phyloP scores from a whole-genome alignment of 2,797 vertebrate genomes.

The Coregonus suidteri region DNA sequence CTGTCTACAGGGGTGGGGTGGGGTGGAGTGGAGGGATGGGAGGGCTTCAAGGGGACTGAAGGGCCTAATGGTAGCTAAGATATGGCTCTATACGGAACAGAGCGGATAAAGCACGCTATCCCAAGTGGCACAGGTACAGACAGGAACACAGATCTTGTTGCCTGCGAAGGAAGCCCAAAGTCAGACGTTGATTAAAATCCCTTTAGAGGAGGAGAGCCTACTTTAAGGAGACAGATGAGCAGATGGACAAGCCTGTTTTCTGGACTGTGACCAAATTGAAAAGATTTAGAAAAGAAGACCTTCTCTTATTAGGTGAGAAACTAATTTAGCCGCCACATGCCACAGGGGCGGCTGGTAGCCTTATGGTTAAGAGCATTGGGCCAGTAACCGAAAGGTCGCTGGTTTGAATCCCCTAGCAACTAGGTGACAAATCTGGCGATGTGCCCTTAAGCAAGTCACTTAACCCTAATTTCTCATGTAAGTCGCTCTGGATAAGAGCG shows the following conservation, averaged over 20 bases:
- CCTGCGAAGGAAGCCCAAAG: constrained; percentile 60
- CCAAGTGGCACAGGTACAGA: not conserved
- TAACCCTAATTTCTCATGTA: too few species aligned
- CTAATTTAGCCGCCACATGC: constrained; percentile 74
- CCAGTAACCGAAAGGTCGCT: too few species aligned
- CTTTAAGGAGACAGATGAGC: constrained; percentile 78
- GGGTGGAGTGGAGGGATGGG: constrained; percentile 1
- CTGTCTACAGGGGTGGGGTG: constrained; percentile 42
- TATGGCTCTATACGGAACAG: constrained; percentile 60
- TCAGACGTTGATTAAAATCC: constrained; percentile 75
- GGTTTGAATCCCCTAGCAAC: too few species aligned
- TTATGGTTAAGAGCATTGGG: too few species aligned
- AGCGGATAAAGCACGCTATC: constrained; percentile 42
- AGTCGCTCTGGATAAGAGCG: too few species aligned
- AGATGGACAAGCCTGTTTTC: constrained; percentile 65
- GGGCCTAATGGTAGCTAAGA: constrained; percentile 69
- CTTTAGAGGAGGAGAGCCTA: constrained; percentile 70
- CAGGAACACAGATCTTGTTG: constrained; percentile 48
- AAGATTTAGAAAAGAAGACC: constrained; percentile 62
- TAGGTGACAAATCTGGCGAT: too few species aligned
- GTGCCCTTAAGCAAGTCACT: too few species aligned
- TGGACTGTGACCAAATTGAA: constrained; percentile 76
- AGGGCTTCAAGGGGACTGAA: constrained; percentile 56
- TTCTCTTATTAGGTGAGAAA: constrained; percentile 78
- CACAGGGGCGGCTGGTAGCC: constrained; percentile 31